A percentile compares a stretch with the other conserved stretches of the same genome.
phyloP scores from a whole-genome alignment of 2,888 invertebrate genomes.

The Trachelus iudaicus region DNA sequence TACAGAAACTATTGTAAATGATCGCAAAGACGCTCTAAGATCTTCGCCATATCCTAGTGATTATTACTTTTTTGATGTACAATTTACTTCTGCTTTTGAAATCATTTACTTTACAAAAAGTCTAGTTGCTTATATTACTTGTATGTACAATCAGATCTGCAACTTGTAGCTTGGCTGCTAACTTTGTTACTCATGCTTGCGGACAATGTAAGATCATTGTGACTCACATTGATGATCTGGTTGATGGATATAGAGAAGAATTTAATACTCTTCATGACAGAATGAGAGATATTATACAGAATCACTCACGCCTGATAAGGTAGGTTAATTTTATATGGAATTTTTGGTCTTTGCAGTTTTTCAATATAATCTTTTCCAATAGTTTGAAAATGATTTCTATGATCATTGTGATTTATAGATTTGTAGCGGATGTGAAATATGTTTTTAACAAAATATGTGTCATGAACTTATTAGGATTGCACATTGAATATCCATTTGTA shows the following conservation, averaged over 20 bases:
- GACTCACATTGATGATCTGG: slow-evolving; percentile 17
- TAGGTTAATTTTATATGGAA: slow-evolving; percentile 9
- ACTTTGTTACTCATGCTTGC: slow-evolving; percentile 36
- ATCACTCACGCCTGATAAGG: slow-evolving; percentile 35
- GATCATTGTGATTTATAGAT: background rate
- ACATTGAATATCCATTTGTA: slow-evolving; percentile 27
- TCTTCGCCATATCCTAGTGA: slow-evolving; percentile 49
- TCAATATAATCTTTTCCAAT: background rate
- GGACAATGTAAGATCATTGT: slow-evolving; percentile 37
- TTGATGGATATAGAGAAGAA: slow-evolving; percentile 7
- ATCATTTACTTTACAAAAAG: slow-evolving; percentile 32
- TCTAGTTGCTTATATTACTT: slow-evolving; percentile 21
- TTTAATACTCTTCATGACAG: background rate
- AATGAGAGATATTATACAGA: slow-evolving; percentile 24
- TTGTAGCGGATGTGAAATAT: slow-evolving; percentile 15
- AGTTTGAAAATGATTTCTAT: background rate
- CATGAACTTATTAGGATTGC: slow-evolving; percentile 28
- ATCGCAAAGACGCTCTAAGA: slow-evolving; percentile 43
- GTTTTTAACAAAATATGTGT: slow-evolving; percentile 28
- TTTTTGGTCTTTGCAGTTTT: background rate
- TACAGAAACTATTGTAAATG: slow-evolving; percentile 37
- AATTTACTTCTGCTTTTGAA: slow-evolving; percentile 35
- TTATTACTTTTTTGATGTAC: slow-evolving; percentile 44
- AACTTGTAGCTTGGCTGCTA: slow-evolving; percentile 31
- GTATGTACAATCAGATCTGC: slow-evolving; percentile 28